Evolutionary conservation across 2,113 vertebrate species (phyloP).

Genomic region (Holacanthus passer): DNA sequence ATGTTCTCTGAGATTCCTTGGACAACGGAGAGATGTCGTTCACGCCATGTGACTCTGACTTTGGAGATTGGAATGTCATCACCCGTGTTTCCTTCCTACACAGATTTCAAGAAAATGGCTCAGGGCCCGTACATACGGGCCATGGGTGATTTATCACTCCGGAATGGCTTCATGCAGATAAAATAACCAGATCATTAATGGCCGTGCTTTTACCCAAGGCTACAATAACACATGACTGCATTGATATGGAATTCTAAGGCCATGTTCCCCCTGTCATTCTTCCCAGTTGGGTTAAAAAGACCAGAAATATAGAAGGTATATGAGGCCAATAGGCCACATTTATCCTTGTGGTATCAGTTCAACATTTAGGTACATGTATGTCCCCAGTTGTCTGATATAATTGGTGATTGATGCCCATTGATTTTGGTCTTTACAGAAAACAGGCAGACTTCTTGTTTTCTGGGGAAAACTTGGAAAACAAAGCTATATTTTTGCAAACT

Average conservation of each 20-base stretch:
- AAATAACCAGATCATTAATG: constrained; percentile 81
- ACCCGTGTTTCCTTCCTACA: constrained; percentile 48
- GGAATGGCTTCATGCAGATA: constrained; percentile 79
- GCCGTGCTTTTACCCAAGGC: constrained; percentile 72
- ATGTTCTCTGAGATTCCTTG: background rate
- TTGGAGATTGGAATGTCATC: constrained; percentile 52
- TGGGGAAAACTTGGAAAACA: too few relatives aligned
- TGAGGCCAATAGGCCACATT: background rate
- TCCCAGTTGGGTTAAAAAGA: constrained; percentile 36
- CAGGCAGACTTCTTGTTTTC: background rate
- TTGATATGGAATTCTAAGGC: constrained; percentile 73
- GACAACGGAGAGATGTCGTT: constrained; percentile 18
- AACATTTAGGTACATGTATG: background rate
- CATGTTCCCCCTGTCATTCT: constrained; percentile 56
- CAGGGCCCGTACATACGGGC: constrained; percentile 44
- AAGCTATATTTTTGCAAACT: background rate
- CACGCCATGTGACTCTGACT: constrained; percentile 5
- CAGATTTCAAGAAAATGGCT: constrained; percentile 50
- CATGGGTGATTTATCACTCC: constrained; percentile 74
- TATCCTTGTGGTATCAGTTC: background rate
- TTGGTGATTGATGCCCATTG: background rate
- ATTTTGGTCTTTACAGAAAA: background rate
- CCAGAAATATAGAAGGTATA: background rate
- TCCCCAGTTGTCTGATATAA: background rate
- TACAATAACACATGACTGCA: constrained; percentile 79